These are phyloP conservation scores for Cochlearius cochlearius DNA, from an alignment of 2,113 vertebrate species.

Conservation along the genomic window DNA sequence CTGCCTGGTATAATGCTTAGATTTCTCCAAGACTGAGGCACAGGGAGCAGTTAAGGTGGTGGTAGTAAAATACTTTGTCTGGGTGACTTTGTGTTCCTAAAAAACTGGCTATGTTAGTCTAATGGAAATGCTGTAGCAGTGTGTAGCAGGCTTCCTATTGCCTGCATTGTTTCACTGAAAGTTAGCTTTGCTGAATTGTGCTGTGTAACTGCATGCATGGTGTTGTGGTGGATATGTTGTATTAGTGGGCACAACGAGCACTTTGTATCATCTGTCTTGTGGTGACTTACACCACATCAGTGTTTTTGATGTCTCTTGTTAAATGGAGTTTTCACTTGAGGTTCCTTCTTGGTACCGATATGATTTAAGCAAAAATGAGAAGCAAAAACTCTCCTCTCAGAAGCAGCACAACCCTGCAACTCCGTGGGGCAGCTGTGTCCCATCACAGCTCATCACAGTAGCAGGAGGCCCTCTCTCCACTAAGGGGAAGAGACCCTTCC, in stretches of 20 bases:
- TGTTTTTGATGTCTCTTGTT: neutral
- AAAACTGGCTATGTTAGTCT: neutral
- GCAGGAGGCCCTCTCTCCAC: neutral
- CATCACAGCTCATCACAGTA: neutral
- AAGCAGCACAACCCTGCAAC: neutral
- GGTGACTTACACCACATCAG: neutral
- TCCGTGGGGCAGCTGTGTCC: neutral
- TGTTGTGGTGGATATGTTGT: no score
- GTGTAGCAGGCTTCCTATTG: neutral
- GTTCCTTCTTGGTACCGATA: neutral
- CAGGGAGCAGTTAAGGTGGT: neutral
- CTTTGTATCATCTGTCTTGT: neutral
- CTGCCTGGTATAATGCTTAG: neutral
- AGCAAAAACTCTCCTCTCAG: neutral
- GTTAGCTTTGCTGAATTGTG: neutral
- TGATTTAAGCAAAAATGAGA: neutral
- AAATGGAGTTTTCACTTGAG: neutral
- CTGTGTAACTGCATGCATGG: rapidly evolving
- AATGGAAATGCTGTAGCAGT: neutral
- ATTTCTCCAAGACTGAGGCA: neutral
- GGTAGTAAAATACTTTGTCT: neutral
- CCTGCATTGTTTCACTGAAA: neutral
- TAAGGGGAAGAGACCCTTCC: neutral
- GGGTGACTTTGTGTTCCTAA: neutral
- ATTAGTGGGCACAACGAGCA: rapidly evolving